phyloP scores from a whole-genome alignment of 2,113 vertebrate genomes.

The Toxotes chatareus region DNA sequence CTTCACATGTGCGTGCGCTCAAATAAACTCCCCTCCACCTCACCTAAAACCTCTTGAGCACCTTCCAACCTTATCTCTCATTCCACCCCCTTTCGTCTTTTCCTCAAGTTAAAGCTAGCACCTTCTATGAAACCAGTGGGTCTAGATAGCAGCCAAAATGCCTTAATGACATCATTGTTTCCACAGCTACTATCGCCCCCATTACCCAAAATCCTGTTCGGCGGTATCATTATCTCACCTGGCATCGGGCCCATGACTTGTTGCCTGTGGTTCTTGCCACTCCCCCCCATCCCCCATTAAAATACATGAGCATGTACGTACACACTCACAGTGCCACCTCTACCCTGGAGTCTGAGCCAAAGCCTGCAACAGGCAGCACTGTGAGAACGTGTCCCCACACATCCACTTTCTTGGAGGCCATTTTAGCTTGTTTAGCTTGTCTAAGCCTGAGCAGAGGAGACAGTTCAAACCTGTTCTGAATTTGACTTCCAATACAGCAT shows the following conservation, averaged over 20 bases:
- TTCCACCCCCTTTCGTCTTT: conserved; percentile 28
- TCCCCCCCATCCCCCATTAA: conserved; percentile 19
- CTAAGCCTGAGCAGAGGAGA: conserved; percentile 38
- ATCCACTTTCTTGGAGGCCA: conserved; percentile 59
- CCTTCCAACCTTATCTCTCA: conserved; percentile 47
- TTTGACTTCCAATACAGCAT: conserved; percentile 31
- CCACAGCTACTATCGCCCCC: conserved; percentile 73
- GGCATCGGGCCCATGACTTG: conserved; percentile 69
- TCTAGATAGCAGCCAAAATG: conserved; percentile 48
- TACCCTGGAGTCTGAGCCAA: conserved; percentile 48
- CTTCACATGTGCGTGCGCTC: conserved; percentile 10
- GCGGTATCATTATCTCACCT: conserved; percentile 75
- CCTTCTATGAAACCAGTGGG: conserved; percentile 39
- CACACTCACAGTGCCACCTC: conserved; percentile 34
- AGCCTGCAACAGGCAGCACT: conserved; percentile 39
- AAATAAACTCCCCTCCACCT: conserved; percentile 52
- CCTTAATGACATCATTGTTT: conserved; percentile 77
- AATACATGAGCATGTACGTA: conserved; percentile 31
- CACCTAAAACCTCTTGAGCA: conserved; percentile 41
- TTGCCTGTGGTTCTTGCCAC: conserved; percentile 38
- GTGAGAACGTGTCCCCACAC: conserved; percentile 69
- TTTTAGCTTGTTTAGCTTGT: conserved; percentile 54
- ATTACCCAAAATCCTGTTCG: conserved; percentile 70
- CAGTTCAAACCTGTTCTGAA: conserved; percentile 36
- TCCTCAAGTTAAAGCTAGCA: conserved; percentile 33